Evolutionary conservation across 2,797 vertebrate species (phyloP), one percentile per base, ranked within the genome.

Genomic region (Leptoclinus maculatus): DNA sequence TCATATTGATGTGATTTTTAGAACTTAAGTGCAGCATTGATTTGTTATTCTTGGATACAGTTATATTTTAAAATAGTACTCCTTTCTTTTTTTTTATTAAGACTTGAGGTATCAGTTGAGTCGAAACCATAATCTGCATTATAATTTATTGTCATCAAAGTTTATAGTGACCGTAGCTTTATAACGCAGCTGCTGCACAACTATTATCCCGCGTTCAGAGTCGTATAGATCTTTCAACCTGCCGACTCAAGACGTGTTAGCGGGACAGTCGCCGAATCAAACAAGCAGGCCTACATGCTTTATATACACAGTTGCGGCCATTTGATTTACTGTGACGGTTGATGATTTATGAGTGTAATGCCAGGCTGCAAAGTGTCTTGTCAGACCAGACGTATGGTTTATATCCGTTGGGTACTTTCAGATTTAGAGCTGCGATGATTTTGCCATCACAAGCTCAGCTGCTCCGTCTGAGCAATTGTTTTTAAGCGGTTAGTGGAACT

Each of bases 371-470:
- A 74, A 82, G 58, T 76, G 64, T 71, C 66, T 32, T 49, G 67
- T 76, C 69, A 67, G 29, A 74, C 39, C n/a, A 14, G 67, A 34
- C 54, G 7, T 47, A 36, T 82, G 67, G 27, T 86, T 83, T 84
- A 69, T 78, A 25, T 79, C 60, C 43, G 39, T 23, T 0, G 3
- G 72, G 66, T 36, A 64, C 72, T 70, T 57, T 59, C 45, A 70
- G 67, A 66, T 66, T 0, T 39, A 9, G n/a, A 45, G 56, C 66
- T 78, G 60, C 25, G 17, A 67, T 76, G 7, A 70, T 73, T 80
- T 65, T 63, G 39, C 62, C 45, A 25, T 85, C 75, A 77, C 63
- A 56, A 47, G 62, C 58, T 39, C 12, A 43, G 34, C 53, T 29
- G 34, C 41, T 74, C 25, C 13, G 38, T 67, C 54, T 74, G 43